These are phyloP conservation scores for Tetramorium simillimum DNA, from an alignment of 1,140 invertebrate genomes.

Conservation along the genomic window DNA sequence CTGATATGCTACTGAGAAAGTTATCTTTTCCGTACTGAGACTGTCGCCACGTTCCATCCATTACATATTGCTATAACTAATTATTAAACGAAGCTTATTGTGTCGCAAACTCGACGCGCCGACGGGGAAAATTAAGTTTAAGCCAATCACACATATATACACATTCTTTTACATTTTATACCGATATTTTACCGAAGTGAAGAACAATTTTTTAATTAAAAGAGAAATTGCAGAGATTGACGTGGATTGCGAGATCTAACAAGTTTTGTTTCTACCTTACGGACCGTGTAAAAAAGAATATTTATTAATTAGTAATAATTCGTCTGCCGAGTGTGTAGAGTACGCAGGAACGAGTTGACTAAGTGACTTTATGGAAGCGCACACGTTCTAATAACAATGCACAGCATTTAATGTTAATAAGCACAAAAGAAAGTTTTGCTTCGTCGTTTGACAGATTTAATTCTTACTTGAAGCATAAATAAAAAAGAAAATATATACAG, in stretches of 20 bases:
- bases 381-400: slow-evolving; percentile 50
- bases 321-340: background rate
- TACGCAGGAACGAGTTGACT: background rate
- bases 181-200: slow-evolving; percentile 57
- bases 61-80: slow-evolving; percentile 73
- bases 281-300: background rate
- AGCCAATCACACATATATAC: slow-evolving; percentile 49
- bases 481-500: background rate
- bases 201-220: slow-evolving; percentile 48
- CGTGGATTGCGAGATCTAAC: slow-evolving; percentile 40
- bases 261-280: slow-evolving; percentile 16
- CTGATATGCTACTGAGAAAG: slow-evolving; percentile 71
- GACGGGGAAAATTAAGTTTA: slow-evolving; percentile 61
- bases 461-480: slow-evolving; percentile 1
- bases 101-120: background rate
- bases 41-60: slow-evolving; percentile 78
- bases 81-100: slow-evolving; percentile 58
- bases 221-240: background rate
- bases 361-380: slow-evolving; percentile 31
- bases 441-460: background rate
- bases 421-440: slow-evolving; percentile 35
- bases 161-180: slow-evolving; percentile 72
- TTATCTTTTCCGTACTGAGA: slow-evolving; percentile 71
- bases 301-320: slow-evolving; percentile 32
- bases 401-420: slow-evolving; percentile 49